Evolutionary conservation across 2,113 vertebrate genomes (phyloP), one percentile per base, ranked within the genome.

Genomic region (Ochotona curzoniae): DNA sequence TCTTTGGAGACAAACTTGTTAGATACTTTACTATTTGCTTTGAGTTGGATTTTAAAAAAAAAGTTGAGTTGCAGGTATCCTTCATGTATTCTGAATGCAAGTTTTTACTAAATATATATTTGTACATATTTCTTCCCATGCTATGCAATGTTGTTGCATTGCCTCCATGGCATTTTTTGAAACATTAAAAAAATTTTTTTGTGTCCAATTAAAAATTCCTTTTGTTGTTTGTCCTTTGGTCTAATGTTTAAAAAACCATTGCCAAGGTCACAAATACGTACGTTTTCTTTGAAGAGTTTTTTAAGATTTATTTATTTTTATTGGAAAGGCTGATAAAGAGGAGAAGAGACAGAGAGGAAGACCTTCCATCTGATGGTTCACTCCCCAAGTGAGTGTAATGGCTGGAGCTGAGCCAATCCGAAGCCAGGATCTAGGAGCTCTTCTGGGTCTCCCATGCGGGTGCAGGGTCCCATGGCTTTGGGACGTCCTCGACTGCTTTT

Each of bases 281-380:
- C 47, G 2, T 74, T 83, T 95, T 85, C 51, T 57, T 80, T 44
- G 81, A 92, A 87, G 61, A 80, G 47, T 87, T 82, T 73, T 87
- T 44, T 44, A 44, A 44, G 38, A 44, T 44, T 4, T 44, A 44
- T 44, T 44, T 44, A 44, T 44, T 44, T 44, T 44, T 44, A 44
- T 44, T 44, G 38, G 38, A 44, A 44, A 44, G 38, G 38, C 38
- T 4, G 38, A 44, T 6, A 44, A 6, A 44, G 38, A 44, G 6
- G 38, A 44, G 38, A 6, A 44, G 38, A 44, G 38, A 44, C 38
- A 44, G 38, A 44, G 38, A 44, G 38, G 38, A 44, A 44, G 38
- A 44, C 38, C 38, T 44, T 44, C 38, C 38, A 44, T 44, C 38
- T 44, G 38, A 44, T 6, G 38, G 38, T 44, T 44, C 38, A 44